phyloP scores from a whole-genome alignment of 2,888 invertebrate species.

The Cantharis nigra region DNA sequence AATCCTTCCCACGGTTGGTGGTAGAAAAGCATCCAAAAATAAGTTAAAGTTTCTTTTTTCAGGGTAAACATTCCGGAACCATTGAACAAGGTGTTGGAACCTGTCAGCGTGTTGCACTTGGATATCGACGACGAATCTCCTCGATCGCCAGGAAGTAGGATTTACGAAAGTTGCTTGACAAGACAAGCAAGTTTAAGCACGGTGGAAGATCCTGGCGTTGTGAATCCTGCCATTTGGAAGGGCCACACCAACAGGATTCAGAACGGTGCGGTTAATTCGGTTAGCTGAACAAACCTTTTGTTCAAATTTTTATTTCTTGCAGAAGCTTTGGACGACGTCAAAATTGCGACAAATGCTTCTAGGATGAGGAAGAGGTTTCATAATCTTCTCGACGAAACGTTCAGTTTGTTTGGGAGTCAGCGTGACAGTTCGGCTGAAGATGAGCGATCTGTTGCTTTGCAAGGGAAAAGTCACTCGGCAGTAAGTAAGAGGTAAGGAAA shows the following conservation, averaged over 20 bases:
- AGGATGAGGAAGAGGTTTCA: constrained; percentile 75
- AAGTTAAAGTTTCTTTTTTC: constrained; percentile 32
- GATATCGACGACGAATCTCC: constrained; percentile 58
- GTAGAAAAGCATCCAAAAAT: not conserved
- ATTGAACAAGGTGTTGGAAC: constrained; percentile 76
- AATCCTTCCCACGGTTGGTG: constrained; percentile 76
- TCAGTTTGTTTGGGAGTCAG: constrained; percentile 73
- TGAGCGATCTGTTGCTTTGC: constrained; percentile 39
- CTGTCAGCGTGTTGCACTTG: constrained; percentile 74
- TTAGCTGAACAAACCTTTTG: not conserved
- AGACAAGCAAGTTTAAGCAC: constrained; percentile 75
- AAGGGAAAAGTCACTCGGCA: constrained; percentile 54
- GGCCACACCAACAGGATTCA: constrained; percentile 72
- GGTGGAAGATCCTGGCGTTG: constrained; percentile 75
- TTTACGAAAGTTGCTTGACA: constrained; percentile 48
- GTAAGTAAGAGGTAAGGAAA: constrained; percentile 30
- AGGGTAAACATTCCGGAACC: constrained; percentile 79
- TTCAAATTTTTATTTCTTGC: not conserved
- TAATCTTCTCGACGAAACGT: constrained; percentile 78
- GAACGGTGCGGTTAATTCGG: constrained; percentile 53
- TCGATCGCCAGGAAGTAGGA: constrained; percentile 30
- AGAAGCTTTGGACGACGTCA: constrained; percentile 49
- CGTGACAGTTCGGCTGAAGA: constrained; percentile 58
- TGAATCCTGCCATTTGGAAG: constrained; percentile 85
- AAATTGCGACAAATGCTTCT: constrained; percentile 59